Evolutionary conservation across 1,140 invertebrate species (phyloP), one percentile per base, ranked within the genome.

Genomic region (Nomia melanderi): DNA sequence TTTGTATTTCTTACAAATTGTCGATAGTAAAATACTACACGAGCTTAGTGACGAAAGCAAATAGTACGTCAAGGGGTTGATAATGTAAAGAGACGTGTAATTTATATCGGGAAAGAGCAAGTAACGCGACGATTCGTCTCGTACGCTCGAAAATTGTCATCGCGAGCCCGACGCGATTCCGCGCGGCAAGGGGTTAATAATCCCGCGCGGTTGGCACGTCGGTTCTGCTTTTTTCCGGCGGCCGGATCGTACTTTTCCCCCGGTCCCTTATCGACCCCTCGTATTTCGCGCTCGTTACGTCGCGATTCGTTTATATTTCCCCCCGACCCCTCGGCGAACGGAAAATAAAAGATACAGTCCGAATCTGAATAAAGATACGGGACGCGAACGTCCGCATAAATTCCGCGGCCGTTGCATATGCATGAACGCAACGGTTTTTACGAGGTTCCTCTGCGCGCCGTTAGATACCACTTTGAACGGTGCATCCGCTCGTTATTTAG

Each of bases 391-490:
- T 39, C 29, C 39, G 64, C 54, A 64, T 59, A 67, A 75, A 75
- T 75, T 75, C n/a, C 57, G 66, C 54, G 64, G 36, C 29, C 9
- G 14, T 54, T 75, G 73, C 54, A 75, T 75, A 75, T 75, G 64
- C 54, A 75, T 75, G 73, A 67, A 33, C 64, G 64, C 54, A 20
- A 47, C 53, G 53, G 14, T 74, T 54, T 73, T 67, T 75, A 47
- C 54, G 39, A 59, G 54, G 54, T 44, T 76, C 57, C 64, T 29
- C 64, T 9, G 54, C 73, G 14, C 54, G 29, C 39, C 64, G 73
- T 76, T 36, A 50, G 73, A 59, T 59, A 59, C 39, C 62, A 44
- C n/a, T 41, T 14, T 50, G 64, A 59, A 50, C 73, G 59, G 67
- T 67, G 29, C 64, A 17, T 75, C 25, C 27, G 63, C 72, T 73